These are phyloP conservation scores for Globodera ellingtonae DNA, from an alignment of 1,140 invertebrate genomes.

Conservation along the genomic window DNA sequence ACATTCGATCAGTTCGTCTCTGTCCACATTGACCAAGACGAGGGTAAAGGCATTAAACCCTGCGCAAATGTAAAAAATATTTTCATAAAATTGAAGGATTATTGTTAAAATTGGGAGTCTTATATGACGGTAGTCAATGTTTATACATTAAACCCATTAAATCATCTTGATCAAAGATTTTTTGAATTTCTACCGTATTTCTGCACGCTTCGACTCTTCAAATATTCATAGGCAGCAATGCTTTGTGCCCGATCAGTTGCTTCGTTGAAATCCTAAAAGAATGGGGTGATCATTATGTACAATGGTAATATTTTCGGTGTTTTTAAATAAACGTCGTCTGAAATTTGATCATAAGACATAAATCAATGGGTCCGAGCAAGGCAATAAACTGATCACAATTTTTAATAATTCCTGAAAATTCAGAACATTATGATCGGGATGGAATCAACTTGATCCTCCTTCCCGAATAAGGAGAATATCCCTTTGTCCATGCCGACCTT, in stretches of 20 bases:
- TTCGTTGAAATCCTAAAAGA: constrained; percentile 28
- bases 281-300: not conserved
- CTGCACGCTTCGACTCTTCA: constrained; percentile 9
- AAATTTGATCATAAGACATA: no score
- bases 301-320: no score
- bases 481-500: not conserved
- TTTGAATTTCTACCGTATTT: not conserved
- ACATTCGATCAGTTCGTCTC: constrained; percentile 44
- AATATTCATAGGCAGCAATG: constrained; percentile 27
- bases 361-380: no score
- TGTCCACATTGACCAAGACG: constrained; percentile 39
- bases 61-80: not conserved
- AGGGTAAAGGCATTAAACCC: constrained; percentile 23
- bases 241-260: constrained; percentile 28
- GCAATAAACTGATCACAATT: no score
- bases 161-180: no score
- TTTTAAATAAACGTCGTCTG: no score
- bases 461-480: no score
- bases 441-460: not conserved
- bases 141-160: no score
- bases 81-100: not conserved
- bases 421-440: not conserved
- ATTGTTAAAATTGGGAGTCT: no score
- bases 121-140: no score
- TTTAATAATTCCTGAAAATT: not conserved